phyloP scores from a whole-genome alignment of 2,797 vertebrate species.

The Gobionotothen gibberifrons region DNA sequence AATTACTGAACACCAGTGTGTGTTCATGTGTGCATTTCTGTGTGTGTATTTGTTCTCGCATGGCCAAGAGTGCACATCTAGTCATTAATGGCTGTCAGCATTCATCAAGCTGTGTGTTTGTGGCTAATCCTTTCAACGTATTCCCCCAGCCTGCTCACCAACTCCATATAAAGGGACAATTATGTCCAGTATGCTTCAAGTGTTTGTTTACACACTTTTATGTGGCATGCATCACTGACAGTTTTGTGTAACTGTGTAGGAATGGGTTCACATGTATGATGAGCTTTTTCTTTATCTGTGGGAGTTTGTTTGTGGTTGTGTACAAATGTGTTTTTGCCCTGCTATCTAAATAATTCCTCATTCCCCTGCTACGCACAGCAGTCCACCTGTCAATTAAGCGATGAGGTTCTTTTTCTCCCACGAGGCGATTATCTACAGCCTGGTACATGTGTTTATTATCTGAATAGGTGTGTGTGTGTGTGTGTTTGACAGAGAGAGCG shows the following conservation, averaged over 20 bases:
- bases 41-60: conserved; percentile 14
- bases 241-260: background rate
- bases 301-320: background rate
- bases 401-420: conserved; percentile 29
- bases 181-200: conserved; percentile 27
- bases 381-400: conserved; percentile 46
- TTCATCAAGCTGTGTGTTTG: conserved; percentile 26
- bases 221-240: background rate
- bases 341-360: conserved; percentile 26
- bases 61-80: conserved; percentile 12
- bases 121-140: conserved; percentile 32
- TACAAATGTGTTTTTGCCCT: background rate
- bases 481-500: background rate
- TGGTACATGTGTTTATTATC: conserved; percentile 61
- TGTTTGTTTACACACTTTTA: conserved; percentile 10
- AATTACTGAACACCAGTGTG: conserved; percentile 10
- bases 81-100: conserved; percentile 20
- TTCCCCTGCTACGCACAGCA: conserved; percentile 33
- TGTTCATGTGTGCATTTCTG: background rate
- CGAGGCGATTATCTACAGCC: conserved; percentile 59
- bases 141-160: conserved; percentile 16
- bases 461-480: conserved; percentile 8
- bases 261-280: background rate
- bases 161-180: conserved; percentile 30
- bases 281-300: background rate